Evolutionary conservation across 2,113 vertebrate species (phyloP).

Genomic region (Nematolebias whitei): DNA sequence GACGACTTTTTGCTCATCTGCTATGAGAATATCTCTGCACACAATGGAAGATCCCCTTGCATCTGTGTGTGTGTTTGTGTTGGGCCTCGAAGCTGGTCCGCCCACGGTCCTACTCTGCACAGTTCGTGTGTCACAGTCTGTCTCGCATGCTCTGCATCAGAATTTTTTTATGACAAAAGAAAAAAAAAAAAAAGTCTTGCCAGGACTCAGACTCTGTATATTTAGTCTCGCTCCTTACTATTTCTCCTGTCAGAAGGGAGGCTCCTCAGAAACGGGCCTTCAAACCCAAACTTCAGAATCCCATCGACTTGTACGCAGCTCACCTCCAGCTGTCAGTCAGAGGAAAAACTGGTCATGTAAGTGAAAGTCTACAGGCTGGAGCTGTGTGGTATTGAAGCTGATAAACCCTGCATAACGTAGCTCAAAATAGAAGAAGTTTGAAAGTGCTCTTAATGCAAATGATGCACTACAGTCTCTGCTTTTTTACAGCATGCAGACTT

Average conservation of each 20-base stretch:
- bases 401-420: conserved; percentile 9
- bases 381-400: conserved; percentile 37
- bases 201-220: conserved; percentile 38
- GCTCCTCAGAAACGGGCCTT: conserved; percentile 34
- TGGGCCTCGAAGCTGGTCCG: conserved; percentile 51
- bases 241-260: conserved; percentile 44
- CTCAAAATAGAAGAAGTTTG: background rate
- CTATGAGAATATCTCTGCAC: conserved; percentile 36
- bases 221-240: conserved; percentile 41
- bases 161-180: conserved; percentile 6
- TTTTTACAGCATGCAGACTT: background rate
- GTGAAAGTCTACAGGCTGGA: conserved; percentile 19
- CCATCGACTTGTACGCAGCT: conserved; percentile 20
- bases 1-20: conserved; percentile 40
- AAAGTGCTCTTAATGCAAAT: conserved; percentile 4
- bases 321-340: conserved; percentile 25
- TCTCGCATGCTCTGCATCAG: conserved; percentile 58
- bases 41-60: conserved; percentile 31
- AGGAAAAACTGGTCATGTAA: conserved; percentile 18
- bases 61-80: conserved; percentile 33
- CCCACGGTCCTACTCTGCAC: conserved; percentile 45
- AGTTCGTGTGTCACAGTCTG: conserved; percentile 49
- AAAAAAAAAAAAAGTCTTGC: conserved; percentile 20
- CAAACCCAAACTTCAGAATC: conserved; percentile 27
- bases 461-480: background rate